Evolutionary conservation across 1,140 invertebrate genomes (phyloP).

Genomic region (Leptinotarsa lineolata): DNA sequence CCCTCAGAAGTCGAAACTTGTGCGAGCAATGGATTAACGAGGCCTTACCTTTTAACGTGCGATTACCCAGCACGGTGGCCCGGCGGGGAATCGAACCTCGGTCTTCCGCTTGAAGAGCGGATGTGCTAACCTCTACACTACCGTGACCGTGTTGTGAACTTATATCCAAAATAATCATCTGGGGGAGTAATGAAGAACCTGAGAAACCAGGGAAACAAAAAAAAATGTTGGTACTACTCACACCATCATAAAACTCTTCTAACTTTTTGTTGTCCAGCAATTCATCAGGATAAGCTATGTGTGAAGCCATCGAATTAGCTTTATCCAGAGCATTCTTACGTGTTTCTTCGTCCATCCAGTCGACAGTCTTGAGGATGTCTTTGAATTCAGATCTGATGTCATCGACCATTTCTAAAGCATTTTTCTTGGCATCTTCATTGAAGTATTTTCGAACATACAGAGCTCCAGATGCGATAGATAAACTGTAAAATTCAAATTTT

Average conservation of each 20-base stretch:
- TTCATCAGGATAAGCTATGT: slow-evolving; percentile 66
- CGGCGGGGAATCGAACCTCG: no score
- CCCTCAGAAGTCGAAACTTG: no score
- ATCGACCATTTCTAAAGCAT: slow-evolving; percentile 68
- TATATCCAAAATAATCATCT: no score
- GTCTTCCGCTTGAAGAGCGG: no score
- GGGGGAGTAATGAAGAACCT: no score
- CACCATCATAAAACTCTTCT: slow-evolving; percentile 57
- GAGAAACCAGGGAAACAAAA: background rate
- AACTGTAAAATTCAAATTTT: slow-evolving; percentile 40
- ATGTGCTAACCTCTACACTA: no score
- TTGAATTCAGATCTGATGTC: slow-evolving; percentile 66
- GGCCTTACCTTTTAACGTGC: no score
- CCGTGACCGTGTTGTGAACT: no score
- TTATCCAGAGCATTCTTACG: slow-evolving; percentile 62
- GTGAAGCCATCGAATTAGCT: slow-evolving; percentile 60
- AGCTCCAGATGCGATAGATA: slow-evolving; percentile 63
- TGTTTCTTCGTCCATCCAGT: slow-evolving; percentile 75
- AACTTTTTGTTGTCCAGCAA: slow-evolving; percentile 62
- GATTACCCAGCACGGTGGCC: no score
- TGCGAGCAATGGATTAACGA: no score
- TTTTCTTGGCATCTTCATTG: slow-evolving; percentile 59
- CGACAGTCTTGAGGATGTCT: slow-evolving; percentile 63
- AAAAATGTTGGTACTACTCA: slow-evolving; percentile 32
- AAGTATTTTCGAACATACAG: slow-evolving; percentile 65